These are phyloP conservation scores for Tyria jacobaeae DNA, from an alignment of 2,888 invertebrate genomes.

Conservation along the genomic window DNA sequence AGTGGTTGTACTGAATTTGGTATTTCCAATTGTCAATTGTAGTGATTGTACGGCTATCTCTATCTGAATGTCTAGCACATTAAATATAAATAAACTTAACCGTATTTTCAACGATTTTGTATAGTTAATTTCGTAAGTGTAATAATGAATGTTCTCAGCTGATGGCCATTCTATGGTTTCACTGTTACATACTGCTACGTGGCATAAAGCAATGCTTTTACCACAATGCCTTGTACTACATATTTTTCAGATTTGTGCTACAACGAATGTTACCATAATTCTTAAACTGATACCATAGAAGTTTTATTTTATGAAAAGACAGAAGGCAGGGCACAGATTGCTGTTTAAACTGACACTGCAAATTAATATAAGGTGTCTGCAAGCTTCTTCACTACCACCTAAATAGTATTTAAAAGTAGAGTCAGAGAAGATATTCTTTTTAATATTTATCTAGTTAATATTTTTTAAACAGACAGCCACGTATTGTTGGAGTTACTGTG, in stretches of 20 bases:
- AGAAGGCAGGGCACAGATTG: too few species aligned
- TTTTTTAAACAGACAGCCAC: constrained; percentile 1
- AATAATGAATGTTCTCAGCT: not conserved
- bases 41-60: not conserved
- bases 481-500: constrained; percentile 23
- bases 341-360: too few species aligned
- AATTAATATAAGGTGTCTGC: too few species aligned
- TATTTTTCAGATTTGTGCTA: not conserved
- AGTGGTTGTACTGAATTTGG: not conserved
- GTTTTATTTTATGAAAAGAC: too few species aligned
- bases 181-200: not conserved
- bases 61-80: not conserved
- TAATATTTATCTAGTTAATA: not conserved
- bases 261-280: too few species aligned
- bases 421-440: too few species aligned
- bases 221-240: not conserved
- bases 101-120: not conserved
- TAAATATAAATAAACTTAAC: not conserved
- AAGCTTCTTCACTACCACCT: too few species aligned
- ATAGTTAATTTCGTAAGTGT: not conserved
- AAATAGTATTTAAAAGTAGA: too few species aligned
- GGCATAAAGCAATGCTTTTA: not conserved
- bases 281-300: too few species aligned
- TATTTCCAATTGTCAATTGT: not conserved
- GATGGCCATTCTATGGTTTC: not conserved